These are phyloP conservation scores for Lacanobia wlatinum DNA, from an alignment of 2,888 invertebrate species.

Conservation along the genomic window DNA sequence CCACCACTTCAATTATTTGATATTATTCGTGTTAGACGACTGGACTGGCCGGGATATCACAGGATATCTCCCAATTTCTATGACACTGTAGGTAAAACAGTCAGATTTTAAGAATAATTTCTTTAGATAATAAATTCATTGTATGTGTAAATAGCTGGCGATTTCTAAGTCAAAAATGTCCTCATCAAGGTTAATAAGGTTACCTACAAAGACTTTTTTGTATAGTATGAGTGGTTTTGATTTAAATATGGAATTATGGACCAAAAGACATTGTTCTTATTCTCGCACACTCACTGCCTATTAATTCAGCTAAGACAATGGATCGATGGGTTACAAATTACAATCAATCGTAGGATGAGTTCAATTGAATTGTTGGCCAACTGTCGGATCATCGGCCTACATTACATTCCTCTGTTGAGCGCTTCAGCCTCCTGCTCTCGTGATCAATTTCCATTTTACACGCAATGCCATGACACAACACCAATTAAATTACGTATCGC, in stretches of 20 bases:
- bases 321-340: conserved; percentile 41
- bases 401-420: conserved; percentile 50
- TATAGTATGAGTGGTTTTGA: conserved; percentile 5
- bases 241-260: not conserved
- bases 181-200: not conserved
- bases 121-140: no score
- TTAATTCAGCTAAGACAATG: conserved; percentile 49
- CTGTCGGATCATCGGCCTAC: conserved; percentile 52
- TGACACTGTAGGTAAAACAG: not conserved
- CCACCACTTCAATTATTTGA: not conserved
- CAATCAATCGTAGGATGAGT: conserved; percentile 51
- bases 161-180: not conserved
- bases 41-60: not conserved
- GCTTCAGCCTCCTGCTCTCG: conserved; percentile 19
- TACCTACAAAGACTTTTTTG: conserved; percentile 18
- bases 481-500: conserved; percentile 27
- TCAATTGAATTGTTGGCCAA: conserved; percentile 60
- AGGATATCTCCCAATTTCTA: not conserved
- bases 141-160: not conserved
- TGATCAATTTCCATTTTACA: conserved; percentile 40
- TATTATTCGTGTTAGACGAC: not conserved
- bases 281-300: conserved; percentile 24
- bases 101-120: not conserved
- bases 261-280: conserved; percentile 27
- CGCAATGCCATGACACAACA: conserved; percentile 31